Evolutionary conservation across 2,888 invertebrate species (phyloP).

Genomic region (Spialia ferax): DNA sequence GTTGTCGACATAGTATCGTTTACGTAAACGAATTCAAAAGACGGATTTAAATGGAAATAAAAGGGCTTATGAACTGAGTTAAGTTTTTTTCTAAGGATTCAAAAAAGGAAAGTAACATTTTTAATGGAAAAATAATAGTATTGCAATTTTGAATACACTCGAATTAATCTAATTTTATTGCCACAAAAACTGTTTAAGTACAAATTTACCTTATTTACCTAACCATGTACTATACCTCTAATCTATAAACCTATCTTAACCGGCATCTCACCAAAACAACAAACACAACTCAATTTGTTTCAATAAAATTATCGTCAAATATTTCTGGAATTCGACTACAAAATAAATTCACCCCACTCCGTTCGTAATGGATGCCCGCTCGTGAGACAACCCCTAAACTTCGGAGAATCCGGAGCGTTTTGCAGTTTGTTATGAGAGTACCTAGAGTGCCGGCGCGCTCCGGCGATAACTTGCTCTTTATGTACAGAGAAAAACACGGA

Average conservation of each 20-base stretch:
- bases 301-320: conserved; percentile 5
- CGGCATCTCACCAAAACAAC: background rate
- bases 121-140: no score
- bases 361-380: conserved; percentile 18
- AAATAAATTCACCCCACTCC: conserved; percentile 26
- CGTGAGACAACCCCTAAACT: conserved; percentile 68
- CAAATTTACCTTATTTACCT: no score
- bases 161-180: no score
- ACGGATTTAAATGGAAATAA: background rate
- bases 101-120: no score
- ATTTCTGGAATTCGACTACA: conserved; percentile 1
- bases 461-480: conserved; percentile 74
- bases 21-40: background rate
- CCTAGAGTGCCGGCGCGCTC: conserved; percentile 57
- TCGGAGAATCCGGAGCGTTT: conserved; percentile 80
- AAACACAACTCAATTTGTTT: conserved; percentile 1
- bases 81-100: no score
- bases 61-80: background rate
- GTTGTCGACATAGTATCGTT: background rate
- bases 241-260: background rate
- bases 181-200: no score
- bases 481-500: conserved; percentile 66
- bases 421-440: conserved; percentile 79
- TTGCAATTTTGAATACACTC: no score
- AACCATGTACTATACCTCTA: no score